phyloP scores from a whole-genome alignment of 1,140 invertebrate genomes.

The Cydia splendana region DNA sequence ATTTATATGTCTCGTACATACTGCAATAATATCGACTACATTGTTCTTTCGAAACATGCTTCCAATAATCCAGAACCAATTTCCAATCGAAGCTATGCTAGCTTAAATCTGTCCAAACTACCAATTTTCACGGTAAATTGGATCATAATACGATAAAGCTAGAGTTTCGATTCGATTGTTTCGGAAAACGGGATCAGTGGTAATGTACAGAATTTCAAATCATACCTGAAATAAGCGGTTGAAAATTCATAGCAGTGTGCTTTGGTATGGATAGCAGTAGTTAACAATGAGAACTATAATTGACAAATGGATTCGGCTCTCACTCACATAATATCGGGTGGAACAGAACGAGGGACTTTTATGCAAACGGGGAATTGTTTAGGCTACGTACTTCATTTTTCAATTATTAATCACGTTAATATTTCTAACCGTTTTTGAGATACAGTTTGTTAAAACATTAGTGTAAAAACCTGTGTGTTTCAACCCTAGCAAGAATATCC shows the following conservation, averaged over 20 bases:
- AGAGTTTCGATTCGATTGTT: neutral
- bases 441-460: too few relatives aligned
- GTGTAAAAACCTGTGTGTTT: too few relatives aligned
- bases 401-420: too few relatives aligned
- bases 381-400: too few relatives aligned
- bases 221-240: conserved; percentile 27
- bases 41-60: neutral
- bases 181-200: neutral
- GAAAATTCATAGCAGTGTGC: conserved; percentile 20
- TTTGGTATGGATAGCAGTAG: neutral
- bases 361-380: too few relatives aligned
- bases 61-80: conserved; percentile 5
- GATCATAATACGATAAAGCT: neutral
- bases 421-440: too few relatives aligned
- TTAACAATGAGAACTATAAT: too few relatives aligned
- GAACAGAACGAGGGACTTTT: too few relatives aligned
- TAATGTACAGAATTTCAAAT: conserved; percentile 4
- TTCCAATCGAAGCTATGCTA: neutral
- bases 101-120: conserved; percentile 3
- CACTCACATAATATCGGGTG: too few relatives aligned
- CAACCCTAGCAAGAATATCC: too few relatives aligned
- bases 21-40: neutral
- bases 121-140: neutral
- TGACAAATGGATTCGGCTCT: too few relatives aligned
- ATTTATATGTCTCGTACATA: neutral